Evolutionary conservation across 2,888 invertebrate genomes (phyloP).

Genomic region (Thalpophila matura): DNA sequence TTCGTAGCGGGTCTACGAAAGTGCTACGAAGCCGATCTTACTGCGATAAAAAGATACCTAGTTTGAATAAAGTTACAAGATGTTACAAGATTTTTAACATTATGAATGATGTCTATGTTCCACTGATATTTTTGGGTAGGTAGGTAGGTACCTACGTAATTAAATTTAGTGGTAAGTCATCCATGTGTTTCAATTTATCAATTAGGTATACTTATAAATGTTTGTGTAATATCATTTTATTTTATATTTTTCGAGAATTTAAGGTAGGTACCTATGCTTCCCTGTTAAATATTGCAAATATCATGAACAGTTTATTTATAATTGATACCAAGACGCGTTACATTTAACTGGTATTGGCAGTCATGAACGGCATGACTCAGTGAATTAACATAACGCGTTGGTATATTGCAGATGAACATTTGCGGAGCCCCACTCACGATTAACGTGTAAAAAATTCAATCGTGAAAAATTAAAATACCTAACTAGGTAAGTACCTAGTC

Average conservation of each 20-base stretch:
- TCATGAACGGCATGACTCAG: constrained; percentile 49
- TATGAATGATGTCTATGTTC: background rate
- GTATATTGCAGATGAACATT: constrained; percentile 49
- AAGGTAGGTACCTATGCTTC: no score
- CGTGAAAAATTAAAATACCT: constrained; percentile 69
- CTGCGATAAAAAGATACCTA: constrained; percentile 27
- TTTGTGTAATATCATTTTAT: constrained; percentile 3
- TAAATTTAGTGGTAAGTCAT: constrained; percentile 20
- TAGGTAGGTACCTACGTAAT: no score
- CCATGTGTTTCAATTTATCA: background rate
- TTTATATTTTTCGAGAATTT: constrained; percentile 25
- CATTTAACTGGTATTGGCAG: constrained; percentile 37
- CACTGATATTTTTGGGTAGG: constrained; percentile 1
- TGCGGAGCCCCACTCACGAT: constrained; percentile 55
- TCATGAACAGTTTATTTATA: constrained; percentile 15
- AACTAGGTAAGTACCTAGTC: constrained; percentile 70
- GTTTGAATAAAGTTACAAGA: constrained; percentile 11
- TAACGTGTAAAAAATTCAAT: constrained; percentile 65
- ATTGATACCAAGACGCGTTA: constrained; percentile 37
- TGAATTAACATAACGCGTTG: constrained; percentile 60
- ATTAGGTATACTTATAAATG: constrained; percentile 5
- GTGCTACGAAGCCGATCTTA: constrained; percentile 72
- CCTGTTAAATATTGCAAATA: constrained; percentile 14
- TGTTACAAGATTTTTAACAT: constrained; percentile 5
- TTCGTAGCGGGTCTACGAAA: constrained; percentile 83